Base-by-base conservation (phyloP, 92 coral and sea anemone species). In the Heliopora coerulea region DNA sequence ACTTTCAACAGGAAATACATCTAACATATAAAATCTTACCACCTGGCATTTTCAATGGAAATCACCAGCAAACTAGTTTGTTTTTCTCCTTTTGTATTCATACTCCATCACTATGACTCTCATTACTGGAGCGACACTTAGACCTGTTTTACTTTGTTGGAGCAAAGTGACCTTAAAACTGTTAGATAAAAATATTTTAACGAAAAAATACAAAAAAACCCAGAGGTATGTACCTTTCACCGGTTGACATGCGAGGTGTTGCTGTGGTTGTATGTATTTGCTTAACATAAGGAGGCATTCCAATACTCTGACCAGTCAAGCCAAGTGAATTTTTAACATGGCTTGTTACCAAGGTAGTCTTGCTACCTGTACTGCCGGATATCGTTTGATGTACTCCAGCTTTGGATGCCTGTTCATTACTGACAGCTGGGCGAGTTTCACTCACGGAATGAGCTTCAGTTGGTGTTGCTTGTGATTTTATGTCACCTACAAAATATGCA, bases 381-480 rank as follows among this genome's bases (percentile, higher is more conserved):
- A 63, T 14, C 35, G 77, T 24, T 49, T 29, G 63, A 54, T 70
- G 62, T 29, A 70, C 10, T 31, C 49, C 58, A 44, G 33, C 29
- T 56, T 31, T 23, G 3, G 77, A 52, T 18, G 77, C 77, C 3
- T 62, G 62, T 54, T 70, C 77, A 70, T 32, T 70, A 0, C 21
- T 70, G 2, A 17, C 49, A 3, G 63, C 49, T 29, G 77, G 77
- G 1, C 77, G 77, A 52, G 48, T 54, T 54, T 70, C 77, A 52
- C 56, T 19, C 7, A 70, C 77, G 20, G 77, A 70, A 70, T 54
- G 77, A 54, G 77, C 77, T 34, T 70, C 77, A 32, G 77, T 70
- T 32, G 77, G 77, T 1, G 50, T 35, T 20, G 77, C 77, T 54
- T 50, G 63, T n/a, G 77, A 70, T 70, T 70, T 70, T 9, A 70